These are phyloP conservation scores for Melanotaenia pygmaea DNA, from an alignment of 2,797 vertebrate species.

Conservation along the genomic window DNA sequence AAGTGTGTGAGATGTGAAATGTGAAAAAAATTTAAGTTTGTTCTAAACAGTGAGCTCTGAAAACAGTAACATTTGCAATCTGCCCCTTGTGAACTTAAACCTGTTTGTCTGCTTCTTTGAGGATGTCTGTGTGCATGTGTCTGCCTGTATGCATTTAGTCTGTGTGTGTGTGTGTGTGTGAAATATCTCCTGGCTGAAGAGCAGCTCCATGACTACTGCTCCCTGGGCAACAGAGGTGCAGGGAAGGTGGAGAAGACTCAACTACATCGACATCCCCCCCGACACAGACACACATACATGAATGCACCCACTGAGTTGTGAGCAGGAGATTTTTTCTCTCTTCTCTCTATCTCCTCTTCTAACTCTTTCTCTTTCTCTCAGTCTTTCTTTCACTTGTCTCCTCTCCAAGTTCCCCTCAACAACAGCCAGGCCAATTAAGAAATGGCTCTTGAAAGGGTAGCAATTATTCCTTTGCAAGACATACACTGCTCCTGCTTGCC, in stretches of 20 bases:
- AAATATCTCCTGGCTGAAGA: slow-evolving; percentile 71
- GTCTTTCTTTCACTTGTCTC: slow-evolving; percentile 63
- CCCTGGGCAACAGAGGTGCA: slow-evolving; percentile 74
- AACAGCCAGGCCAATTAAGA: slow-evolving; percentile 87
- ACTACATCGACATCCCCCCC: slow-evolving; percentile 42
- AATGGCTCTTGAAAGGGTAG: slow-evolving; percentile 83
- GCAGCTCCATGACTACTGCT: slow-evolving; percentile 77
- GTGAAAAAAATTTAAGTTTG: neutral
- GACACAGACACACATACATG: slow-evolving; percentile 28
- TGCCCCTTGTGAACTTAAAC: slow-evolving; percentile 13
- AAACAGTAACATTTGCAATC: slow-evolving; percentile 9
- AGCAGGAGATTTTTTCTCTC: slow-evolving; percentile 30
- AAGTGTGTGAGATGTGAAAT: neutral
- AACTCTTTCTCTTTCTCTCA: slow-evolving; percentile 46
- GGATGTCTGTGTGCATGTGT: slow-evolving; percentile 23
- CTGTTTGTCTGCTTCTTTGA: slow-evolving; percentile 22
- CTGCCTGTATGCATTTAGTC: slow-evolving; percentile 23
- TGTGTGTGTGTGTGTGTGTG: slow-evolving; percentile 17
- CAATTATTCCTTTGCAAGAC: slow-evolving; percentile 86
- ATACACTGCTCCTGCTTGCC: slow-evolving; percentile 80
- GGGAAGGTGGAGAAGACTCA: slow-evolving; percentile 52
- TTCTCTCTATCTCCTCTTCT: slow-evolving; percentile 32
- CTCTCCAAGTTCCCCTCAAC: slow-evolving; percentile 76
- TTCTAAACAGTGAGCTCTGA: slow-evolving; percentile 8
- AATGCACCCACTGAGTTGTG: slow-evolving; percentile 15